Evolutionary conservation across 2,888 invertebrate species (phyloP).

Genomic region (Drosophila mimetica): DNA sequence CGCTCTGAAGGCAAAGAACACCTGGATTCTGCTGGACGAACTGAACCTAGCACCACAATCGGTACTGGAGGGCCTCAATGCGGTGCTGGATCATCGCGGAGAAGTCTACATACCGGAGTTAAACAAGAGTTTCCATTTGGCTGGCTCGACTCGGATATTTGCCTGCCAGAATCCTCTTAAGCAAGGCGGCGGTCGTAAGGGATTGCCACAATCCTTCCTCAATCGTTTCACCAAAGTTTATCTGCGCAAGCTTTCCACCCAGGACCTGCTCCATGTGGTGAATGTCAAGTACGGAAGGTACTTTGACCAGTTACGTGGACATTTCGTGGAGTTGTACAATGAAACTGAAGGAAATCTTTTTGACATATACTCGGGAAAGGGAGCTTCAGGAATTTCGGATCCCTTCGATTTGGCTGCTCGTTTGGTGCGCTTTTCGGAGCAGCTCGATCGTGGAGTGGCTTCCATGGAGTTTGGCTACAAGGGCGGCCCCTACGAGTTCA

Average conservation of each 20-base stretch:
- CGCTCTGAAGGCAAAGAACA: constrained; percentile 93
- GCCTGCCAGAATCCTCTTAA: constrained; percentile 98
- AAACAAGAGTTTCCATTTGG: constrained; percentile 92
- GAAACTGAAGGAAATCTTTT: constrained; percentile 59
- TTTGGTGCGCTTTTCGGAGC: constrained; percentile 92
- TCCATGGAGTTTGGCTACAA: constrained; percentile 90
- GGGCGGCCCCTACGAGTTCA: constrained; percentile 98
- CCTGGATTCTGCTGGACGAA: constrained; percentile 99
- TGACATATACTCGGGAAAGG: constrained; percentile 41
- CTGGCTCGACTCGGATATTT: constrained; percentile 92
- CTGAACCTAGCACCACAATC: constrained; percentile 99
- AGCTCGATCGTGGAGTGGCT: constrained; percentile 88
- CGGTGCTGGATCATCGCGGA: constrained; percentile 98
- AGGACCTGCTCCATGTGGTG: constrained; percentile 86
- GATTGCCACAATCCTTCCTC: constrained; percentile 97
- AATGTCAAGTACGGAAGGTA: constrained; percentile 78
- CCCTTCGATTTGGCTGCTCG: constrained; percentile 86
- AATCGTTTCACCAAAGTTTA: constrained; percentile 98
- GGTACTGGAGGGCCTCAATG: constrained; percentile 98
- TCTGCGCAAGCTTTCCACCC: constrained; percentile 87
- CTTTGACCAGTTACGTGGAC: constrained; percentile 66
- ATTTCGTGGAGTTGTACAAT: constrained; percentile 51
- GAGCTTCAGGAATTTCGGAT: neutral
- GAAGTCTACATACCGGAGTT: constrained; percentile 98
- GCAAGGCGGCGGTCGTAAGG: constrained; percentile 98